Evolutionary conservation across 2,797 vertebrate species (phyloP), one percentile per base, ranked within the genome.

Genomic region (Onychomys arenicola): DNA sequence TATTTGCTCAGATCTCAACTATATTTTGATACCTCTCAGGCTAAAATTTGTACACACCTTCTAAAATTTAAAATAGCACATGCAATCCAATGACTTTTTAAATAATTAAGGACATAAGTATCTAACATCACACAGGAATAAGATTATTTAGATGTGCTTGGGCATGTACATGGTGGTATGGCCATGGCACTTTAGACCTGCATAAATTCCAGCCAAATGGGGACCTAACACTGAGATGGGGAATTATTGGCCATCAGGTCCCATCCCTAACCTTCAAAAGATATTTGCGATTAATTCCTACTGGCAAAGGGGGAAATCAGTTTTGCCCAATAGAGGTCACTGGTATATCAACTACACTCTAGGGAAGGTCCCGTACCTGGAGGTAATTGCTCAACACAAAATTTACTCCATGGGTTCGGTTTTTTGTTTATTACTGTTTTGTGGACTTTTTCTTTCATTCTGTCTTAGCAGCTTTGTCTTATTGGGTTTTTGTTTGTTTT

Each of bases 71-170:
- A 93, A 95, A 89, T 59, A 52, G 43, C 9, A 37, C 3, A 90
- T 94, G 17, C 87, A 78, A 16, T 80, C 29, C 57, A 91, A 71
- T 81, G 9, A 55, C 19, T 71, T 94, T 96, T 91, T 34, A 87
- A 96, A 73, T 92, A 95, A 92, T 81, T 90, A 77, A 89, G 19
- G 52, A 11, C 77, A 14, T 63, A 80, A 92, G 81, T 87, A 86
- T 21, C 14, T 71, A 91, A 43, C 19, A 75, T 89, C 37, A 88
- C 57, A 80, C 57, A 65, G 5, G 86, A 59, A 85, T 87, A 52
- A n/a, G 32, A 67, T 52, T 49, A 49, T 85, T 49, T 52, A 85
- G 32, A n/a, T n/a, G 32, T 7, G 13, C n/a, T 14, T 32, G 43
- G 40, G 29, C 43, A 67, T 85, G 11, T n/a, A 67, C 19, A 85